Percentiles rank a stretch among this genome's conserved stretches.
phyloP scores from a whole-genome alignment of 2,888 invertebrate genomes.

The Physocephala rufipes region DNA sequence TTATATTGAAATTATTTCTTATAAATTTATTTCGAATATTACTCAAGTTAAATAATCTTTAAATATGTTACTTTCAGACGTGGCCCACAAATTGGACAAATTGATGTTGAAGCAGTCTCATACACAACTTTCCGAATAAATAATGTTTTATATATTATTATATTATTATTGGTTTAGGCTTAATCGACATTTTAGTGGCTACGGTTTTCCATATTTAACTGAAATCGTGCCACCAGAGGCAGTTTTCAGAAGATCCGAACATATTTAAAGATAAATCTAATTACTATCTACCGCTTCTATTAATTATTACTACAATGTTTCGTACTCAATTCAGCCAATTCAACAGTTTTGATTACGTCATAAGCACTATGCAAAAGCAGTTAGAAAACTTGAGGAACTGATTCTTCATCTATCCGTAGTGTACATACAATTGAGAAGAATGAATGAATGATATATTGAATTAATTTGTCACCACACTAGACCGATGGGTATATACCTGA shows the following conservation, averaged over 20 bases:
- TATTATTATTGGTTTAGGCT: constrained; percentile 45
- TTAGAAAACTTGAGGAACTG: too few relatives aligned
- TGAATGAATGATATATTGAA: too few relatives aligned
- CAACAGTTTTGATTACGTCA: too few relatives aligned
- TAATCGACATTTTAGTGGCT: constrained; percentile 21
- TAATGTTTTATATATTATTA: constrained; percentile 47
- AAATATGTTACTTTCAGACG: constrained; percentile 50
- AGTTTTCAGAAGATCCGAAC: background rate
- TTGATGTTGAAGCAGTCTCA: constrained; percentile 48
- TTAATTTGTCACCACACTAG: too few relatives aligned
- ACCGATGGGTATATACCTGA: too few relatives aligned
- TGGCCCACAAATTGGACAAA: constrained; percentile 64
- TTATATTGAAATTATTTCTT: background rate
- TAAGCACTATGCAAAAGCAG: too few relatives aligned
- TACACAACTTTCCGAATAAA: constrained; percentile 44
- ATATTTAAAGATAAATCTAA: constrained; percentile 28
- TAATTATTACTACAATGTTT: background rate
- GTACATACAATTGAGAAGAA: too few relatives aligned
- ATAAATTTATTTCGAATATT: background rate
- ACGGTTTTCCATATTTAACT: background rate
- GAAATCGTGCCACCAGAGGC: background rate
- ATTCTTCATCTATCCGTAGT: too few relatives aligned
- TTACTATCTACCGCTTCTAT: constrained; percentile 5
- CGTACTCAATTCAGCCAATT: background rate
- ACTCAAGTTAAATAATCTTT: constrained; percentile 12